Conservation (phyloP, 1,140 invertebrate species). For the Macrostomum lignano region DNA sequence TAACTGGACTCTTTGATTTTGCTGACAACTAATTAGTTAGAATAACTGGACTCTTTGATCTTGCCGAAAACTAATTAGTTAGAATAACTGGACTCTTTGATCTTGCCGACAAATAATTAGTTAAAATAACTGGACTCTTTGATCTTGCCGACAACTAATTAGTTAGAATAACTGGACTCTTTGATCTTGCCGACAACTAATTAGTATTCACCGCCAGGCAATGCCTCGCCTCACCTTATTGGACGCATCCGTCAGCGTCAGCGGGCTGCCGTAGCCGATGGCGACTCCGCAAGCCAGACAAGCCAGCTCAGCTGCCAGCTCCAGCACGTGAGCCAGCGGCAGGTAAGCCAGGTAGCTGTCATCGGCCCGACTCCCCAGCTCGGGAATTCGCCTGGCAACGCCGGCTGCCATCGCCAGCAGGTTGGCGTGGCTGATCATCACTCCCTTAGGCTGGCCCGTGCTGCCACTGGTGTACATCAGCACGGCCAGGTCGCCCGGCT, state of each 20-base stretch:
- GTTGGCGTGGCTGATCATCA: slow-evolving; percentile 49
- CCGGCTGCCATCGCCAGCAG: slow-evolving; percentile 57
- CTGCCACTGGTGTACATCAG: slow-evolving; percentile 30
- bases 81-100: too few relatives aligned
- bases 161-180: too few relatives aligned
- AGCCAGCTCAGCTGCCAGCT: slow-evolving; percentile 41
- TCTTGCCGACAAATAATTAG: too few relatives aligned
- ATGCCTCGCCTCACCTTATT: too few relatives aligned
- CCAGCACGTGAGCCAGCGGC: slow-evolving; percentile 83
- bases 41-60: too few relatives aligned
- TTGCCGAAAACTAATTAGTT: too few relatives aligned
- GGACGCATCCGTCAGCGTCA: slow-evolving; percentile 66
- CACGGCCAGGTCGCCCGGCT: slow-evolving; percentile 23
- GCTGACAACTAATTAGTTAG: too few relatives aligned
- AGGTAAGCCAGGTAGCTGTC: slow-evolving; percentile 77
- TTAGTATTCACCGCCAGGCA: too few relatives aligned
- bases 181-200: too few relatives aligned
- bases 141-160: too few relatives aligned
- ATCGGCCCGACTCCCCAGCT: slow-evolving; percentile 21
- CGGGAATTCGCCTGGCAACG: slow-evolving; percentile 36
- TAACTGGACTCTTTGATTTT: too few relatives aligned
- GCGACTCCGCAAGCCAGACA: slow-evolving; percentile 43
- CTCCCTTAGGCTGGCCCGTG: slow-evolving; percentile 28
- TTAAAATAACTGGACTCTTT: too few relatives aligned
- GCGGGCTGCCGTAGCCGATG: slow-evolving; percentile 58